These are phyloP conservation scores for Epinephelus malabaricus DNA, from an alignment of 2,797 vertebrate species.

Conservation along the genomic window DNA sequence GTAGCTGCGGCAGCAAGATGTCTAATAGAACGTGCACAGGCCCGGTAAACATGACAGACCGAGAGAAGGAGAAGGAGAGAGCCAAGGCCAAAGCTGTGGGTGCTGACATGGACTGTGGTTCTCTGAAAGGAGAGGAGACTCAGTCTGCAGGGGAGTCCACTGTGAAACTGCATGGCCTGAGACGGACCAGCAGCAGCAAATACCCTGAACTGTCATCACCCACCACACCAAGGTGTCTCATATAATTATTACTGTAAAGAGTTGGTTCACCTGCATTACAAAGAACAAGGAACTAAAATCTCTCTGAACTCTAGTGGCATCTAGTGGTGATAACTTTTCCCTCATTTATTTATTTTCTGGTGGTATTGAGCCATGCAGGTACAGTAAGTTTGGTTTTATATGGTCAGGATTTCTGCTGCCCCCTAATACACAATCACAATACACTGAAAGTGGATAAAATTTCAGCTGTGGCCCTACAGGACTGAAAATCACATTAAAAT, in stretches of 20 bases:
- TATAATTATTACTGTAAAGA: conserved; percentile 7
- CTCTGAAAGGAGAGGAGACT: conserved; percentile 80
- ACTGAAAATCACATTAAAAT: not conserved
- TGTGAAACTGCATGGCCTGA: conserved; percentile 89
- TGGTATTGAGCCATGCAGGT: not conserved
- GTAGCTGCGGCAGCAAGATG: conserved; percentile 76
- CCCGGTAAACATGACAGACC: conserved; percentile 96
- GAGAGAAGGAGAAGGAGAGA: conserved; percentile 98
- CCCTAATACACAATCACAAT: not conserved
- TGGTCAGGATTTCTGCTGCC: not conserved
- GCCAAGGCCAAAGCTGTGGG: conserved; percentile 96
- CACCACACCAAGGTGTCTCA: conserved; percentile 91
- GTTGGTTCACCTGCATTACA: not conserved
- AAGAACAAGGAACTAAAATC: not conserved
- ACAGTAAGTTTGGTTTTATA: conserved; percentile 1
- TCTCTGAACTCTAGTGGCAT: not conserved
- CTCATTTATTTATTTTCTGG: not conserved
- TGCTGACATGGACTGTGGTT: conserved; percentile 88
- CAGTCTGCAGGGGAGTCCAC: conserved; percentile 86
- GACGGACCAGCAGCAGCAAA: conserved; percentile 88
- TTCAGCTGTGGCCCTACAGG: not conserved
- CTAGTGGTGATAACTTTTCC: not conserved
- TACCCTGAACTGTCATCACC: conserved; percentile 91
- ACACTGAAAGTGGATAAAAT: not conserved
- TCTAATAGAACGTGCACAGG: conserved; percentile 71